These are phyloP conservation scores for Cebidichthys violaceus DNA, from an alignment of 2,113 vertebrate genomes.

Conservation along the genomic window DNA sequence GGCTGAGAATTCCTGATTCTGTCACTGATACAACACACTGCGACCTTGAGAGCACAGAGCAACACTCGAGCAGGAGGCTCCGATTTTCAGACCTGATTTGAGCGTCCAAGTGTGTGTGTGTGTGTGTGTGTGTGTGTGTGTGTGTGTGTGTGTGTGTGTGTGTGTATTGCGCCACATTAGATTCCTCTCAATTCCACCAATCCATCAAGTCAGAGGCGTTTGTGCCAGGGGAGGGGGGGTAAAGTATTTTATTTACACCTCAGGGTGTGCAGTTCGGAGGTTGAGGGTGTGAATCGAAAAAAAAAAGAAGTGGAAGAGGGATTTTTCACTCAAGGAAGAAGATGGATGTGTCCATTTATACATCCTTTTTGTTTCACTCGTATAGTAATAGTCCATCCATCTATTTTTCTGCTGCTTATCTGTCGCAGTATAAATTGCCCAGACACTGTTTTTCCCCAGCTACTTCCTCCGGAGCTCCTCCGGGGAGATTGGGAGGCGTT, in stretches of 20 bases:
- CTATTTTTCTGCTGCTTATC: neutral
- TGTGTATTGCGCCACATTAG: conserved; percentile 20
- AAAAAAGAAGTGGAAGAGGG: neutral
- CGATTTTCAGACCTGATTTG: conserved; percentile 39
- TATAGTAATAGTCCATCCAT: neutral
- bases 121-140: conserved; percentile 15
- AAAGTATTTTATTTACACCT: conserved; percentile 49
- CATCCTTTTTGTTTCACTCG: neutral
- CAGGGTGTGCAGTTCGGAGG: neutral
- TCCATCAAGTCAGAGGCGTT: conserved; percentile 48
- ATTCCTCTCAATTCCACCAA: conserved; percentile 38
- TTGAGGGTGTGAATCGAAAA: neutral
- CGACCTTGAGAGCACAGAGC: conserved; percentile 66
- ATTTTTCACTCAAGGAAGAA: neutral
- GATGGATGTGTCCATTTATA: neutral
- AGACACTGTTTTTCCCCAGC: neutral
- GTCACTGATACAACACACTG: conserved; percentile 45
- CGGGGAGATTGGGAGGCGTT: neutral
- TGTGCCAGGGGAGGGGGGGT: conserved; percentile 16
- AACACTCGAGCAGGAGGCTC: conserved; percentile 7
- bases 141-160: conserved; percentile 16
- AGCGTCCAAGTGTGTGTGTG: neutral
- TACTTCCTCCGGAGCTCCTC: conserved; percentile 13
- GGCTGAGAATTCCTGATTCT: conserved; percentile 44
- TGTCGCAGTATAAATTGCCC: neutral